Base-by-base conservation (phyloP, 2,888 invertebrate genomes). In the Trichogramma dendrolimi region DNA sequence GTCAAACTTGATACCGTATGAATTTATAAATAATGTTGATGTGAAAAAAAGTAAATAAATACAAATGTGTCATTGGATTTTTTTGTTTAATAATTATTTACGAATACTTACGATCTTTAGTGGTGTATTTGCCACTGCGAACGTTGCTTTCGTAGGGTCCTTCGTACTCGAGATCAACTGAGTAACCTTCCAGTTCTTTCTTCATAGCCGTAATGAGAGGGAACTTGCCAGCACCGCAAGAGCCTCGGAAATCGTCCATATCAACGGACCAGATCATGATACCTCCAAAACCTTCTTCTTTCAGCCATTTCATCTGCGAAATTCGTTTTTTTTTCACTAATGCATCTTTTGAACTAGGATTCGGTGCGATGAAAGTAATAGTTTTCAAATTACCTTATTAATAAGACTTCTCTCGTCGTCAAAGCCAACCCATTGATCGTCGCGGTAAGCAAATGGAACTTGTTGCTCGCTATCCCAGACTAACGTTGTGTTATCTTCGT, bases 181-280 rank as follows among this genome's bases (percentile, higher is more conserved):
- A 87, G 79, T 94, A 95, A 38, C 86, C 89, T 58, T 87, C 85
- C 10, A 96, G 83, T 74, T 94, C 94, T 73, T 93, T 90, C 68
- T 87, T 89, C 84, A 96, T 89, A 0, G 95, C 88, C 59, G 87
- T 90, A 64, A 96, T 87, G 52, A 96, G 82, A 0, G 96, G 96
- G 78, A 90, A 96, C 74, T 92, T 94, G 50, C 92, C 93, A 58
- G 89, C 88, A 7, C 95, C 94, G 73, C 96, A 96, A 7, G 88
- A 86, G 7, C 95, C 95, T 67, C 87, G 83, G 82, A 96, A 96
- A 79, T 96, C 96, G 73, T 96, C 96, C 93, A 96, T 91, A 73
- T 96, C 96, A 40, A 96, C 85, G 0, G 95, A 95, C 96, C 96
- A 96, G 55, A 96, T 90, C 94, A 96, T 96, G 61, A 96, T 93